A percentile compares a stretch with the other conserved stretches of the same genome.
Conservation (phyloP, 2,888 invertebrate genomes). For the Meandrusa payeni region DNA sequence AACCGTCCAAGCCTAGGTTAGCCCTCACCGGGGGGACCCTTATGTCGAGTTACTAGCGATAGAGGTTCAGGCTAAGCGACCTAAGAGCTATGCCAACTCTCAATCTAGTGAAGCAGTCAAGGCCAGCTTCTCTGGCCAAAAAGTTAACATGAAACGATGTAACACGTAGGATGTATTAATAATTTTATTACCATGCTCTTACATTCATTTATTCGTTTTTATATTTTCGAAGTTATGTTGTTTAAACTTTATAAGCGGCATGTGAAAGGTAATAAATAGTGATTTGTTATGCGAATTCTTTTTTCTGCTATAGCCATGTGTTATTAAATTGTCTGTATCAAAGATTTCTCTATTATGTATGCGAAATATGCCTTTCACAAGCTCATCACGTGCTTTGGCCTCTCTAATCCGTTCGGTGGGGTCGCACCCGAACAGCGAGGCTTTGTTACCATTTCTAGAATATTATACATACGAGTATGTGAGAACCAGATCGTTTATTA, state of each 20-base stretch:
- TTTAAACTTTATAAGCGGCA: not conserved
- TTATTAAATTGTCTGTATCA: conserved; percentile 27
- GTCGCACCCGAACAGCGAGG: conserved; percentile 23
- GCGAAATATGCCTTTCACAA: conserved; percentile 47
- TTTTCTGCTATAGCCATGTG: conserved; percentile 7
- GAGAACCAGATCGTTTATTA: no score
- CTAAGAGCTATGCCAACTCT: no score
- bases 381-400: conserved; percentile 42
- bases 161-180: no score
- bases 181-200: not conserved
- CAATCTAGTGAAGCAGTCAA: no score
- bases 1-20: no score
- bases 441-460: conserved; percentile 23
- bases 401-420: conserved; percentile 34
- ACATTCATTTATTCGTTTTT: no score
- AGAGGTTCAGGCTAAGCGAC: no score
- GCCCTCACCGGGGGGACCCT: no score
- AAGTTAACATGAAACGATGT: no score
- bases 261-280: conserved; percentile 19
- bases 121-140: no score
- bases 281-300: conserved; percentile 15
- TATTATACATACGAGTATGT: conserved; percentile 9
- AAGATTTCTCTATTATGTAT: conserved; percentile 48
- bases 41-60: no score
- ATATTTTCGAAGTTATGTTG: not conserved